Base-by-base conservation (phyloP, 2,797 vertebrate species). In the Corythornis leucogaster region DNA sequence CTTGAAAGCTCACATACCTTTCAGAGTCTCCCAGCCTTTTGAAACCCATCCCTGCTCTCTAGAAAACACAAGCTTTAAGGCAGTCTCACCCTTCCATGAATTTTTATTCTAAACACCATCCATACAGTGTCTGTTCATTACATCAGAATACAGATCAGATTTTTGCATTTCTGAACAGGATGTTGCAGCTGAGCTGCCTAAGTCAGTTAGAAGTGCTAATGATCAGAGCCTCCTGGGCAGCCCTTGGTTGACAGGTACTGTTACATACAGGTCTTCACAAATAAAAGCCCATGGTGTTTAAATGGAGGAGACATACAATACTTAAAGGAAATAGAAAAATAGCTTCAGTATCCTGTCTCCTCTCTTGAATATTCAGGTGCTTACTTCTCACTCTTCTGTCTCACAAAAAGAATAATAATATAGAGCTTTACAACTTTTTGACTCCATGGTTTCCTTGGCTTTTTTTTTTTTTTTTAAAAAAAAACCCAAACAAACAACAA, bases 141-240 rank as follows among this genome's bases (percentile, higher is more conserved):
- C 70, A 76, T 59, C 55, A 67, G 94, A 91, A 79, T 84, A 75
- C 85, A 92, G 89, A 64, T 46, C 59, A 84, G 53, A 38, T 17
- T 73, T 93, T n/a, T 81, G 79, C 43, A 28, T 92, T 94, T 92
- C 89, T 61, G 63, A 77, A 43, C 74, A 87, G 77, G 77, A 67
- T 67, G 82, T 46, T 86, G 87, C 77, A 91, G 79, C 80, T 81
- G 85, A 86, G 53, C 53, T 85, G 80, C 79, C 48, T 14, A 53
- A 85, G 53, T 35, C 69, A 54, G 80, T 53, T 40, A n/a, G 63
- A 69, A 79, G 48, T 30, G 67, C 59, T 67, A 61, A 91, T 21
- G 53, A 71, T 30, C 5, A 6, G 46, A 73, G 43, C 50, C 51
- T 66, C 55, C 18, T 7, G 22, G 35, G n/a, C 54, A 80, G 69